Evolutionary conservation across 2,888 invertebrate species (phyloP).

Genomic region (Tetropium fuscum): DNA sequence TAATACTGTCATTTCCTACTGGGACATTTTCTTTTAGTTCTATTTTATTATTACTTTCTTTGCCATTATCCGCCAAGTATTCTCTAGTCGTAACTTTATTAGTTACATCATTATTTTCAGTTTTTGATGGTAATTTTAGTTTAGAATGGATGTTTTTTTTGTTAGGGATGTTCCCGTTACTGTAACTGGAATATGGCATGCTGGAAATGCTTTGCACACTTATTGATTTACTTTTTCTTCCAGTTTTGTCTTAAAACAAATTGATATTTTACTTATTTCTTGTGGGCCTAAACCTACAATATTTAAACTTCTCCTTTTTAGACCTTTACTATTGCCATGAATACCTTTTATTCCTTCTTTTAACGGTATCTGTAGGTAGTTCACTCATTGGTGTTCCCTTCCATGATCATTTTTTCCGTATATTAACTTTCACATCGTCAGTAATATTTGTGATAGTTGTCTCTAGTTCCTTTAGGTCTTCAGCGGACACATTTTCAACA

Average conservation of each 20-base stretch:
- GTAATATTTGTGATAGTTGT: conserved; percentile 59
- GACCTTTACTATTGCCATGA: conserved; percentile 46
- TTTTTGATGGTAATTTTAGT: conserved; percentile 24
- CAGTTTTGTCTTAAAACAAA: conserved; percentile 32
- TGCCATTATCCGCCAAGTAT: conserved; percentile 10
- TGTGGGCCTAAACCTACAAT: conserved; percentile 37
- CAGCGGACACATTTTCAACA: conserved; percentile 46
- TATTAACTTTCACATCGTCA: conserved; percentile 62
- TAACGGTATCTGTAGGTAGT: conserved; percentile 32
- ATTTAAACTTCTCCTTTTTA: conserved; percentile 53
- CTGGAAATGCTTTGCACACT: conserved; percentile 35
- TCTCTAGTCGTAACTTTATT: conserved; percentile 7
- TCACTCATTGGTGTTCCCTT: conserved; percentile 27
- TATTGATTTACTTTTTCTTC: conserved; percentile 35
- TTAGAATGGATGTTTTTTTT: conserved; percentile 31
- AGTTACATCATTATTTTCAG: conserved; percentile 11
- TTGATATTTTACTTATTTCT: conserved; percentile 46
- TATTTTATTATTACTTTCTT: conserved; percentile 29
- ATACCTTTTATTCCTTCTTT: conserved; percentile 51
- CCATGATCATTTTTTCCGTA: conserved; percentile 40
- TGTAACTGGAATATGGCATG: conserved; percentile 8
- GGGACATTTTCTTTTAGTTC: conserved; percentile 37
- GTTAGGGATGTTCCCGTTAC: conserved; percentile 30
- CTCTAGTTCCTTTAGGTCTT: conserved; percentile 49
- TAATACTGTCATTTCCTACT: conserved; percentile 21